A percentile compares a stretch with the other conserved stretches of the same genome.
Evolutionary conservation across 1,140 invertebrate genomes (phyloP).

Genomic region (Cotesia chilonis): DNA sequence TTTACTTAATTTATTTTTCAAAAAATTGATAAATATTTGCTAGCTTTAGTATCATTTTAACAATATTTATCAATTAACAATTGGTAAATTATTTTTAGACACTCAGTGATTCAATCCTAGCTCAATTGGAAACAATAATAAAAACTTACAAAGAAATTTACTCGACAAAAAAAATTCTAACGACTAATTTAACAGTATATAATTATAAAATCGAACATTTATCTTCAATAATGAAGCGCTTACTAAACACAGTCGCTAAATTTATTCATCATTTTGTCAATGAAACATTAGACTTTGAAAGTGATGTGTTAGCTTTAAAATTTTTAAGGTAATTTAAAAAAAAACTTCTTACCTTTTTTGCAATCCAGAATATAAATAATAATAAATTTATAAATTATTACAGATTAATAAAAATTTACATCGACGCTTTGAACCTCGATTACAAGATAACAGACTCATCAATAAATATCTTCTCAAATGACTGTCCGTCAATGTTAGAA

Average conservation of each 20-base stretch:
- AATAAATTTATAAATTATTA: background rate
- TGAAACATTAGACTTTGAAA: constrained; percentile 44
- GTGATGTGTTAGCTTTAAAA: constrained; percentile 41
- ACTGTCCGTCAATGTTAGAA: constrained; percentile 68
- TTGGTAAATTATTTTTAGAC: constrained; percentile 28
- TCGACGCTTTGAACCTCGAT: constrained; percentile 47
- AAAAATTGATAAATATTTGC: no score
- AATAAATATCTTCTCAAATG: constrained; percentile 61
- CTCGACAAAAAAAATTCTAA: background rate
- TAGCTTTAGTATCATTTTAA: no score
- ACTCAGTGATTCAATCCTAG: constrained; percentile 31
- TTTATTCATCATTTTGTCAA: constrained; percentile 47
- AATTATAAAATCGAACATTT: constrained; percentile 48
- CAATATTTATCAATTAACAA: background rate
- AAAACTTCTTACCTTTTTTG: constrained; percentile 24
- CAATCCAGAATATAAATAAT: background rate
- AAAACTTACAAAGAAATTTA: constrained; percentile 41
- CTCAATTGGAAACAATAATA: constrained; percentile 38
- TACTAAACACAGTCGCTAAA: constrained; percentile 48
- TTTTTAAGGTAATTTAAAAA: constrained; percentile 48
- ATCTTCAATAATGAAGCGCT: constrained; percentile 41
- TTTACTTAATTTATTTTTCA: no score
- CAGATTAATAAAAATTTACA: constrained; percentile 54
- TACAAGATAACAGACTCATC: constrained; percentile 42
- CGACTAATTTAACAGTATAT: constrained; percentile 43